phyloP scores from a whole-genome alignment of 2,888 invertebrate genomes.

The Drosophila anomalipes region DNA sequence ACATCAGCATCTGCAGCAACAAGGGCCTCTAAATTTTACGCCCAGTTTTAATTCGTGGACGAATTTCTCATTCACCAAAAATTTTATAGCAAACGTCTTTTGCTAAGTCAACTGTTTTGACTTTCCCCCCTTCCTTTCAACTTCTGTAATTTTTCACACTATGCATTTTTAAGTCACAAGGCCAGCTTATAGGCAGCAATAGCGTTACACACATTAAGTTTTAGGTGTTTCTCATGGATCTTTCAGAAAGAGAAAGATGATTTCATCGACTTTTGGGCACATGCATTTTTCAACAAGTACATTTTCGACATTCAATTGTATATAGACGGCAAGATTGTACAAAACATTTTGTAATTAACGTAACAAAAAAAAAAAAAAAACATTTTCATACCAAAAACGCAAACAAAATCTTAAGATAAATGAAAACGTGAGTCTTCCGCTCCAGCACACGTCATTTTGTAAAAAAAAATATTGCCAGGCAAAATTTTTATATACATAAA shows the following conservation, averaged over 20 bases:
- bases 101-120: slow-evolving; percentile 70
- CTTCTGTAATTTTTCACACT: slow-evolving; percentile 17
- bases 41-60: slow-evolving; percentile 85
- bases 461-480: slow-evolving; percentile 38
- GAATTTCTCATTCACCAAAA: slow-evolving; percentile 85
- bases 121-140: neutral
- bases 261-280: slow-evolving; percentile 21
- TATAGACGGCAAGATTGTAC: slow-evolving; percentile 45
- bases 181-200: slow-evolving; percentile 41
- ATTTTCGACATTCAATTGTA: slow-evolving; percentile 50
- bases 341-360: slow-evolving; percentile 51
- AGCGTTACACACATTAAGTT: slow-evolving; percentile 31
- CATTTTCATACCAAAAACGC: slow-evolving; percentile 58
- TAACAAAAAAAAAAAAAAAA: slow-evolving; percentile 12
- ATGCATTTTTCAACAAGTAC: slow-evolving; percentile 39
- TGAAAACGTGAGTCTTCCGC: slow-evolving; percentile 67
- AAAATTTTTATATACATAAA: slow-evolving; percentile 57
- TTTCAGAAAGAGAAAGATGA: slow-evolving; percentile 15
- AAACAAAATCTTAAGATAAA: slow-evolving; percentile 21
- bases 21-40: slow-evolving; percentile 75
- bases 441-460: slow-evolving; percentile 55
- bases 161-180: slow-evolving; percentile 43
- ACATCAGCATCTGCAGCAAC: slow-evolving; percentile 49
- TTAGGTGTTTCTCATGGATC: slow-evolving; percentile 42
- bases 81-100: slow-evolving; percentile 85